A percentile compares a stretch with the other conserved stretches of the same genome.
phyloP scores from a whole-genome alignment of 1,140 invertebrate species.

The Drosophila orosa region DNA sequence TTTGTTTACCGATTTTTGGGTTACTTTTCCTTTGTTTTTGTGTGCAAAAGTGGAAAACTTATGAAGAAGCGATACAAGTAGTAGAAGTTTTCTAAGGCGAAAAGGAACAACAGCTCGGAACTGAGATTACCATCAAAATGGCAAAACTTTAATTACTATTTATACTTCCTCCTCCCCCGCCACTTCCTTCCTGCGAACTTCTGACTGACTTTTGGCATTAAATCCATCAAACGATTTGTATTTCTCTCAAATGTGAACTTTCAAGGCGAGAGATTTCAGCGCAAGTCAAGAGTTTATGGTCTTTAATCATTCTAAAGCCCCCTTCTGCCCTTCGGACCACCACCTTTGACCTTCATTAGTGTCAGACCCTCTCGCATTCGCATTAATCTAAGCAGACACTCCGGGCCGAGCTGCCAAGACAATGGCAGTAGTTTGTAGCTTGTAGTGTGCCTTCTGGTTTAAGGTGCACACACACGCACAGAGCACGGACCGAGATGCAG shows the following conservation, averaged over 20 bases:
- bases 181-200: conserved; percentile 21
- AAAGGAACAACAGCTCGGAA: conserved; percentile 5
- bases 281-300: conserved; percentile 55
- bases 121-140: conserved; percentile 20
- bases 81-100: conserved; percentile 28
- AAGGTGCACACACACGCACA: conserved; percentile 30
- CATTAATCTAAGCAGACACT: conserved; percentile 52
- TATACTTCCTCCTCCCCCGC: conserved; percentile 9
- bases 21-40: conserved; percentile 29
- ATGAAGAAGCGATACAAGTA: conserved; percentile 3
- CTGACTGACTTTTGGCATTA: conserved; percentile 15
- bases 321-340: conserved; percentile 16
- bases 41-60: conserved; percentile 55
- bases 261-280: conserved; percentile 30
- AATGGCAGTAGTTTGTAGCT: conserved; percentile 43
- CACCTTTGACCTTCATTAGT: conserved; percentile 63
- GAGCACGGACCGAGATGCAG: conserved; percentile 13
- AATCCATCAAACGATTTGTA: conserved; percentile 29
- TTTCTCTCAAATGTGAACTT: background rate
- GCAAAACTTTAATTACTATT: conserved; percentile 38
- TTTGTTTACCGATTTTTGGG: conserved; percentile 23
- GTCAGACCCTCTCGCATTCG: conserved; percentile 44
- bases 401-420: conserved; percentile 40
- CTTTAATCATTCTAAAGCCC: conserved; percentile 56
- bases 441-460: conserved; percentile 27